A percentile compares a stretch with the other conserved stretches of the same genome.
Evolutionary conservation across 2,797 vertebrate genomes (phyloP).

Genomic region (Echeneis naucrates): DNA sequence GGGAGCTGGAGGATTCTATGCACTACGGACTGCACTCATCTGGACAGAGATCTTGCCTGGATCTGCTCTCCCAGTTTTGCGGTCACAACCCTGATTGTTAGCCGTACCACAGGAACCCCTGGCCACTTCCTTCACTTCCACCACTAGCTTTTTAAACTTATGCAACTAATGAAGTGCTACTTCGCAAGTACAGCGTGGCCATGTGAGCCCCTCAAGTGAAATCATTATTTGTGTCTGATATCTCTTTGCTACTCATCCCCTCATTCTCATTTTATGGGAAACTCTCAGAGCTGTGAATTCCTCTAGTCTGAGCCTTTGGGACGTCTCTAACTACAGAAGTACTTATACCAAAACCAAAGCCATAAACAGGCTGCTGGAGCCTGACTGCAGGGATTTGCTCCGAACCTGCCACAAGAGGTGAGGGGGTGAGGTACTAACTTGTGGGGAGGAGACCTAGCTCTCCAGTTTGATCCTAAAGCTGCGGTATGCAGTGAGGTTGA

Average conservation of each 20-base stretch:
- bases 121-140: no score
- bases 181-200: no score
- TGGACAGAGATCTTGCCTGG: no score
- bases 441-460: background rate
- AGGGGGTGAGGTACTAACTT: background rate
- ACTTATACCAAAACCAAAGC: background rate
- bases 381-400: constrained; percentile 12
- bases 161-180: no score
- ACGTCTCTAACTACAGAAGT: background rate
- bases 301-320: no score
- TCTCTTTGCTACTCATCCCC: background rate
- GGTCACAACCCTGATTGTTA: no score
- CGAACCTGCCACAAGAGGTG: background rate
- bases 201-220: no score
- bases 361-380: constrained; percentile 8
- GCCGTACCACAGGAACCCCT: no score
- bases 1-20: no score
- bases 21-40: no score
- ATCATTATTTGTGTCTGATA: background rate
- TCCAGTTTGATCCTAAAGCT: constrained; percentile 17
- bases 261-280: background rate
- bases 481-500: constrained; percentile 4
- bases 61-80: no score
- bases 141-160: no score
- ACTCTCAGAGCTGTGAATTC: background rate